Percentiles rank a stretch among this genome's conserved stretches.
Conservation (phyloP, 2,797 vertebrate species). For the Yasuhikotakia modesta region DNA sequence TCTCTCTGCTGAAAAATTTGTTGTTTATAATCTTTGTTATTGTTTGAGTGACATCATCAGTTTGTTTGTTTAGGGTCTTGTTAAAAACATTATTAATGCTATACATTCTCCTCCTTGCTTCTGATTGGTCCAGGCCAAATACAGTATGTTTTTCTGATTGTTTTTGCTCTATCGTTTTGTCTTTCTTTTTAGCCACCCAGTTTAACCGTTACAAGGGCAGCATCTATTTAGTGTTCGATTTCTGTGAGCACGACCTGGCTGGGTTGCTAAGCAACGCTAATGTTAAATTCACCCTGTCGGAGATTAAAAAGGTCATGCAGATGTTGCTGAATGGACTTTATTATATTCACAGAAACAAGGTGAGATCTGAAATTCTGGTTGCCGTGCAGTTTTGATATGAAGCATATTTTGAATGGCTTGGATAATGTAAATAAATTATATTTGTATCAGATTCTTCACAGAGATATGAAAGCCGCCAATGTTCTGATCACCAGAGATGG, state of each 20-base stretch:
- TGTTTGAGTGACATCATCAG: too few species aligned
- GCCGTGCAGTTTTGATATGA: too few species aligned
- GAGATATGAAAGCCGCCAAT: slow-evolving; percentile 97
- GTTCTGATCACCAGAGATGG: slow-evolving; percentile 95
- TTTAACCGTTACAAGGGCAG: slow-evolving; percentile 98
- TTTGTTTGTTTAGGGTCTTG: too few species aligned
- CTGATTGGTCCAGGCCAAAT: not conserved
- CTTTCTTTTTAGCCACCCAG: slow-evolving; percentile 82
- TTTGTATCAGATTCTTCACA: slow-evolving; percentile 88
- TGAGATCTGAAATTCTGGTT: too few species aligned
- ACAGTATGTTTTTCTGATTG: not conserved
- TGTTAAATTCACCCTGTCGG: slow-evolving; percentile 94
- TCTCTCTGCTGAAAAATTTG: too few species aligned
- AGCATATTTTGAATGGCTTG: too few species aligned
- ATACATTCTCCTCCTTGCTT: not conserved
- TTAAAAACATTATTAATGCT: too few species aligned
- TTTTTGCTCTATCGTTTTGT: slow-evolving; percentile 13
- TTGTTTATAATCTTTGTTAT: too few species aligned
- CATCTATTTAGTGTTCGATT: slow-evolving; percentile 98
- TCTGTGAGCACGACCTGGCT: slow-evolving; percentile 96
- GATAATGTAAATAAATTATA: not conserved
- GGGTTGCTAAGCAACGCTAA: slow-evolving; percentile 95
- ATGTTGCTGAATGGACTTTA: slow-evolving; percentile 97
- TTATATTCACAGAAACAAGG: slow-evolving; percentile 99
- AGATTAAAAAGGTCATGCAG: slow-evolving; percentile 99